These are phyloP conservation scores for Rhea americana DNA, from an alignment of 2,113 vertebrate species.

Conservation along the genomic window DNA sequence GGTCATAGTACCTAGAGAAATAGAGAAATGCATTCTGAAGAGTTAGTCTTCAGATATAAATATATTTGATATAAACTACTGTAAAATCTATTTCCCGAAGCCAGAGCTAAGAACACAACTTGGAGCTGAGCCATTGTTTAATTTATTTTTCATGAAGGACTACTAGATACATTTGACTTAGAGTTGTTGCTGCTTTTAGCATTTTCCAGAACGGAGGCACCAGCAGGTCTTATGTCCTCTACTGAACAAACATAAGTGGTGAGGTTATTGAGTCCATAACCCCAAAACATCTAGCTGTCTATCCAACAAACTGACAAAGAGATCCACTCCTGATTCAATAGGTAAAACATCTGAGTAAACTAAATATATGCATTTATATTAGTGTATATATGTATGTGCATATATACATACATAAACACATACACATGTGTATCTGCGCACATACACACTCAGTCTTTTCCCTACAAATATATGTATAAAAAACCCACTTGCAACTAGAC, in stretches of 20 bases:
- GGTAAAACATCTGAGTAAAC: background rate
- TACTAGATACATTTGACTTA: background rate
- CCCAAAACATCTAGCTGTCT: background rate
- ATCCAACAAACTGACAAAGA: background rate
- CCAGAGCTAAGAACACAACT: background rate
- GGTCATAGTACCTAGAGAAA: background rate
- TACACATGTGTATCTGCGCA: background rate
- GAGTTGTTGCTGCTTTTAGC: background rate
- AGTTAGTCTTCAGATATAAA: background rate
- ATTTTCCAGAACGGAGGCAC: background rate
- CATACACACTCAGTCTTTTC: background rate
- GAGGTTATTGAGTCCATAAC: background rate
- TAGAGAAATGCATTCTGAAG: background rate
- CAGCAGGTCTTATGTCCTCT: background rate
- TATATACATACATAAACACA: background rate
- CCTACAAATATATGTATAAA: background rate
- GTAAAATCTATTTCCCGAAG: background rate
- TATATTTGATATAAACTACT: background rate
- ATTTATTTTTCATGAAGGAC: background rate
- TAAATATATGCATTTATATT: background rate
- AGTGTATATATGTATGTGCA: fast-evolving
- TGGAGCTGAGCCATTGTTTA: background rate
- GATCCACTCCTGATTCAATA: background rate
- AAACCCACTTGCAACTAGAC: background rate
- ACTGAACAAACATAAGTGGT: background rate